A percentile compares a stretch with the other conserved stretches of the same genome.
phyloP scores from a whole-genome alignment of 2,888 invertebrate genomes.

The Cynaeus angustus region DNA sequence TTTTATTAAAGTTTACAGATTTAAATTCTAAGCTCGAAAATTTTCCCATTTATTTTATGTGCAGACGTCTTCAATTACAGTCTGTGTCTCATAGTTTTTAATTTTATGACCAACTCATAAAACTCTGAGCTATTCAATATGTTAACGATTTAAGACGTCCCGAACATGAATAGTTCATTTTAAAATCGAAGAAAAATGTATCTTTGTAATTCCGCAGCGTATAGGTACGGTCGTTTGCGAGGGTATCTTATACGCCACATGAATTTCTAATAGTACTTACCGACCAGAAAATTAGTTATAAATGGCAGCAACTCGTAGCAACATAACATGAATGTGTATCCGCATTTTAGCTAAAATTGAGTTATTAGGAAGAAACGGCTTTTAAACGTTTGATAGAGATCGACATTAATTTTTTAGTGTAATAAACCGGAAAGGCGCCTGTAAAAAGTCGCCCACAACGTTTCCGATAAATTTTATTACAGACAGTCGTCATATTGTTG shows the following conservation, averaged over 20 bases:
- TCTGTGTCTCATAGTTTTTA: too few relatives aligned
- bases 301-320: neutral
- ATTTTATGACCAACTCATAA: too few relatives aligned
- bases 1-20: too few relatives aligned
- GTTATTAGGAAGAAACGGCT: neutral
- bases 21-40: too few relatives aligned
- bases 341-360: constrained; percentile 9
- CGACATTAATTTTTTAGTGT: neutral
- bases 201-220: neutral
- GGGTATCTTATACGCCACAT: constrained; percentile 4
- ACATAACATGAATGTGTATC: constrained; percentile 1
- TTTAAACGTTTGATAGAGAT: constrained; percentile 4
- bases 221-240: neutral
- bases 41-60: too few relatives aligned
- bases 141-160: too few relatives aligned
- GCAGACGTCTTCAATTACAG: too few relatives aligned
- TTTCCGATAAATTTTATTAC: constrained; percentile 28
- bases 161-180: neutral
- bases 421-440: constrained; percentile 11
- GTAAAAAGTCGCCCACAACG: constrained; percentile 25
- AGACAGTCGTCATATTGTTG: constrained; percentile 1
- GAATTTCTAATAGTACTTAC: constrained; percentile 5
- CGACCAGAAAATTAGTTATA: constrained; percentile 11
- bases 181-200: neutral
- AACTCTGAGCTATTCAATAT: too few relatives aligned